Conservation (phyloP, 2,113 vertebrate species). For the Talpa occidentalis region DNA sequence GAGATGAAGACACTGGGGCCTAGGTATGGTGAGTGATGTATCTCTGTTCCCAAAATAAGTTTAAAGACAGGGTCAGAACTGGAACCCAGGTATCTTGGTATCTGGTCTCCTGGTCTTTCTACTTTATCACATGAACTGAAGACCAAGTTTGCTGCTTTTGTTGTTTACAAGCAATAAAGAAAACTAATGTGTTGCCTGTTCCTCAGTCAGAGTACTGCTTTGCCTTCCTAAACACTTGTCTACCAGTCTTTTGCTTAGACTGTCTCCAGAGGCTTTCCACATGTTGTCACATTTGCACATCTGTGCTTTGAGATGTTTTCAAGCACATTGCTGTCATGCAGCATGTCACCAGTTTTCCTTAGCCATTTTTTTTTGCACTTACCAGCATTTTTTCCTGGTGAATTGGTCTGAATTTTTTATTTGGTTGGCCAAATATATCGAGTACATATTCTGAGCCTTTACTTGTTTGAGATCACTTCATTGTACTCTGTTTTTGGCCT, state of each 20-base stretch:
- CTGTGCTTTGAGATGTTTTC: constrained; percentile 50
- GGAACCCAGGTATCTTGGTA: neutral
- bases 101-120: neutral
- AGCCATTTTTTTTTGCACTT: constrained; percentile 16
- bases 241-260: constrained; percentile 36
- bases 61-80: neutral
- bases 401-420: constrained; percentile 42
- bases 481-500: constrained; percentile 23
- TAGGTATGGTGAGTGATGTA: neutral
- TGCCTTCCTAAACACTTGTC: neutral
- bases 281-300: constrained; percentile 13
- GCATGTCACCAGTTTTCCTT: constrained; percentile 47
- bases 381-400: constrained; percentile 27
- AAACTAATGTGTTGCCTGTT: neutral
- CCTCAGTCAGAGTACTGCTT: neutral
- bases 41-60: neutral
- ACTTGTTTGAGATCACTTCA: constrained; percentile 39
- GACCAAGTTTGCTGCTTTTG: neutral
- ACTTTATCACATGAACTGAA: neutral
- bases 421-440: constrained; percentile 22
- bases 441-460: constrained; percentile 37
- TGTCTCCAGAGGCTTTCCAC: constrained; percentile 26
- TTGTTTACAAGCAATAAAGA: constrained; percentile 24
- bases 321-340: neutral
- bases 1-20: neutral